Evolutionary conservation across 2,113 vertebrate genomes (phyloP).

Genomic region (Panthera tigris): DNA sequence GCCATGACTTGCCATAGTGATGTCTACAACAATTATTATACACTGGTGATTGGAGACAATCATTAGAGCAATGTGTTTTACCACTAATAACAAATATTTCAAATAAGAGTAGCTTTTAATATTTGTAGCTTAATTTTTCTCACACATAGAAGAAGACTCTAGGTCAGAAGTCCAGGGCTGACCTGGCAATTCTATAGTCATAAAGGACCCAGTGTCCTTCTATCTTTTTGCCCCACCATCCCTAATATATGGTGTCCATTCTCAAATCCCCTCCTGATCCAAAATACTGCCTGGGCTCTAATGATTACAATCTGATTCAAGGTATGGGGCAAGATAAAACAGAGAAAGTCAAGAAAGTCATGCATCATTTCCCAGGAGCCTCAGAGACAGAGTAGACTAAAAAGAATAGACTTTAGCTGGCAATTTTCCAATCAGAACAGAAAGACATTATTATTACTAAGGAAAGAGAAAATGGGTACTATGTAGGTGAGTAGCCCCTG

Average conservation of each 20-base stretch:
- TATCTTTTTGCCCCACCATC: background rate
- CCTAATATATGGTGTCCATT: background rate
- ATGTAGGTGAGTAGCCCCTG: background rate
- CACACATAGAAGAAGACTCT: background rate
- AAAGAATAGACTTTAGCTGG: background rate
- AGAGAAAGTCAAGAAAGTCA: background rate
- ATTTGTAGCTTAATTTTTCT: background rate
- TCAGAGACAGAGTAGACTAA: background rate
- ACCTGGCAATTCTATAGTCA: background rate
- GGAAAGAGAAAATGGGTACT: background rate
- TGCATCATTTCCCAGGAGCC: background rate
- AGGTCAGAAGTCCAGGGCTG: background rate
- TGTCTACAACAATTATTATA: background rate
- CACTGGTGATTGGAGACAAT: background rate
- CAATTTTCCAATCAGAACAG: background rate
- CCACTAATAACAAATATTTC: background rate
- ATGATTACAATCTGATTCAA: constrained; percentile 27
- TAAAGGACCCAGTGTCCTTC: background rate
- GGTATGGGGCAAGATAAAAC: background rate
- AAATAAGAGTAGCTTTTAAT: background rate
- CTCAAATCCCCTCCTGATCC: background rate
- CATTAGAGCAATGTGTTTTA: background rate
- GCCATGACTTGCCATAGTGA: background rate
- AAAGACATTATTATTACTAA: constrained; percentile 1
- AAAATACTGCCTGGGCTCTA: background rate